Percentiles rank a stretch among this genome's conserved stretches.
phyloP scores from a whole-genome alignment of 2,888 invertebrate species.

The Nebria salina region DNA sequence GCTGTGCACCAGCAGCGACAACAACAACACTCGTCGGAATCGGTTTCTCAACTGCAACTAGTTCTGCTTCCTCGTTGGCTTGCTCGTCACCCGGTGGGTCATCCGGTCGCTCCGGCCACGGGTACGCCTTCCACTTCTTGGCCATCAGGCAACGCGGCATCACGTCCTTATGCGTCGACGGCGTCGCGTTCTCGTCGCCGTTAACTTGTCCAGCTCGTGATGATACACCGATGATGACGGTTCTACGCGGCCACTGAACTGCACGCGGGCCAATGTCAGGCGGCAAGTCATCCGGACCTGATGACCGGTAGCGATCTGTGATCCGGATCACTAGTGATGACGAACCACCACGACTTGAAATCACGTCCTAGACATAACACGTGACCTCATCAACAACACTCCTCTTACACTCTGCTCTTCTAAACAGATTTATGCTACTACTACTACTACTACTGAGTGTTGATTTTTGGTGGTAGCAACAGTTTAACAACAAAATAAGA shows the following conservation, averaged over 20 bases:
- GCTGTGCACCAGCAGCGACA: constrained; percentile 52
- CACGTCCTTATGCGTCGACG: constrained; percentile 61
- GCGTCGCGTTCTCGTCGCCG: constrained; percentile 60
- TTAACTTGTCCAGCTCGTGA: constrained; percentile 15
- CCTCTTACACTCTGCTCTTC: neutral
- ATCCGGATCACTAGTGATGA: constrained; percentile 12
- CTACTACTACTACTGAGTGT: too few relatives aligned
- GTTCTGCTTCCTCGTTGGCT: constrained; percentile 52
- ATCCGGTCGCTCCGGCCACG: constrained; percentile 75
- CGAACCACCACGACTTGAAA: neutral
- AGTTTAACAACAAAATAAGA: too few relatives aligned
- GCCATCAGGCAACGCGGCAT: constrained; percentile 97
- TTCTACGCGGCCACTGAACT: constrained; percentile 10
- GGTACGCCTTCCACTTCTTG: constrained; percentile 93
- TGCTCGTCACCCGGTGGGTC: constrained; percentile 54
- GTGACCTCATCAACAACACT: neutral
- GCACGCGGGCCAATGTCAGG: constrained; percentile 10
- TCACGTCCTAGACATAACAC: constrained; percentile 17
- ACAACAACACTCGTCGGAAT: constrained; percentile 19
- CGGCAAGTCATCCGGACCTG: constrained; percentile 16
- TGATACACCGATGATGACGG: neutral
- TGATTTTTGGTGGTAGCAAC: too few relatives aligned
- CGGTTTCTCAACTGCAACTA: constrained; percentile 33
- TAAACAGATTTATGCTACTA: neutral
- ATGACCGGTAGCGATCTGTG: constrained; percentile 11